Evolutionary conservation across 2,888 invertebrate genomes (phyloP).

Genomic region (Deroplatys truncata): DNA sequence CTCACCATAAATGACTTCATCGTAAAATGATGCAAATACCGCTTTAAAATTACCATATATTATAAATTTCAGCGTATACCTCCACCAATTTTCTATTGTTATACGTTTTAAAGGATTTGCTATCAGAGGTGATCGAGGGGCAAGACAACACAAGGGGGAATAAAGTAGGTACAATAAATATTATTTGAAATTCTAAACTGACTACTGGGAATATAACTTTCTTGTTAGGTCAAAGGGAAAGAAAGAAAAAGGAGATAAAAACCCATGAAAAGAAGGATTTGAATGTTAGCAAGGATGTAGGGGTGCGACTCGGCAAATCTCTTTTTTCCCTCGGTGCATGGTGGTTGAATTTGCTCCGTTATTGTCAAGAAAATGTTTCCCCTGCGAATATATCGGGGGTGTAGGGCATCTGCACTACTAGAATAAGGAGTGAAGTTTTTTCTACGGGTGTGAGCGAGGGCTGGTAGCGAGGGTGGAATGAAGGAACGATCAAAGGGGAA

Average conservation of each 20-base stretch:
- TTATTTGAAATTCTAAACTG: slow-evolving; percentile 24
- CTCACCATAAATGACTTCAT: too few species aligned
- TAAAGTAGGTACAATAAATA: background rate
- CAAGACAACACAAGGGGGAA: background rate
- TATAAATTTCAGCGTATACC: too few species aligned
- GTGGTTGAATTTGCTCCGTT: slow-evolving; percentile 22
- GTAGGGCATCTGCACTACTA: slow-evolving; percentile 5
- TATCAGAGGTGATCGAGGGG: background rate
- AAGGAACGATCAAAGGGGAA: slow-evolving; percentile 5
- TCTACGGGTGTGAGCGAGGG: slow-evolving; percentile 10
- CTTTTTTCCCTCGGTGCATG: slow-evolving; percentile 7
- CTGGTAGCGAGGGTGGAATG: slow-evolving; percentile 7
- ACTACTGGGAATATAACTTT: slow-evolving; percentile 15
- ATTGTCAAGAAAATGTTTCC: slow-evolving; percentile 25
- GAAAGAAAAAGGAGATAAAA: background rate
- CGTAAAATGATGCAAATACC: too few species aligned
- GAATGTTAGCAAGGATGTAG: slow-evolving; percentile 17
- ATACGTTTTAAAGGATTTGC: background rate
- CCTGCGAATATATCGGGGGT: slow-evolving; percentile 7
- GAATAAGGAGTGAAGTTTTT: slow-evolving; percentile 9
- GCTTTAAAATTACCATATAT: too few species aligned
- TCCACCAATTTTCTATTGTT: background rate
- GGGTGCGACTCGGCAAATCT: background rate
- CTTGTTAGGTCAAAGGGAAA: slow-evolving; percentile 23
- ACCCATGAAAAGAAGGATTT: slow-evolving; percentile 24